Percentiles rank a stretch among this genome's conserved stretches.
phyloP scores from a whole-genome alignment of 2,797 vertebrate species.

The Sebastes steindachneri region DNA sequence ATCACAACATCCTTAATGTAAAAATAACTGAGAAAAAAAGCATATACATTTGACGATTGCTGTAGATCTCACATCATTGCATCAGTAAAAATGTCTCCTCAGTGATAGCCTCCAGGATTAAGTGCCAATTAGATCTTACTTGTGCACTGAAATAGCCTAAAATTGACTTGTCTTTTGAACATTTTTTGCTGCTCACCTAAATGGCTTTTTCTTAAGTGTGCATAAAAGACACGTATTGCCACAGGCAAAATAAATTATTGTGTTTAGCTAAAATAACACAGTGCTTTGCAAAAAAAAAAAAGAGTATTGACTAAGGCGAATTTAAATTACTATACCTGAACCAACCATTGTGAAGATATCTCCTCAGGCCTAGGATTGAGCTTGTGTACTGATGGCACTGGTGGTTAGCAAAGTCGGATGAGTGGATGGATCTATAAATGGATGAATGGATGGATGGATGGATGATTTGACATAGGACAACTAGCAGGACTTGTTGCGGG shows the following conservation, averaged over 20 bases:
- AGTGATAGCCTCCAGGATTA: not conserved
- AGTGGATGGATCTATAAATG: slow-evolving; percentile 38
- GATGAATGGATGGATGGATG: slow-evolving; percentile 29
- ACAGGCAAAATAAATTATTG: not conserved
- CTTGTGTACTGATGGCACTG: slow-evolving; percentile 1
- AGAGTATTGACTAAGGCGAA: not conserved
- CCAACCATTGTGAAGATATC: not conserved
- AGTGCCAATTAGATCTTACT: not conserved
- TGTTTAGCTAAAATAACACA: not conserved
- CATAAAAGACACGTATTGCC: not conserved
- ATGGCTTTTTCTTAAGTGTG: not conserved
- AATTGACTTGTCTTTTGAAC: not conserved
- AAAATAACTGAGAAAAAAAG: not conserved
- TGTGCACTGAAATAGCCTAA: not conserved
- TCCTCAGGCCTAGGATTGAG: not conserved
- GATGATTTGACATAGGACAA: slow-evolving; percentile 70
- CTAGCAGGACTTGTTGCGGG: slow-evolving; percentile 53
- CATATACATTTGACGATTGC: not conserved
- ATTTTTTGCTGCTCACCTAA: not conserved
- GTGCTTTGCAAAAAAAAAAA: not conserved
- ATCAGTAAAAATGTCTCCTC: not conserved
- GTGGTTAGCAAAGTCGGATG: slow-evolving; percentile 29
- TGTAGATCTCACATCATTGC: not conserved
- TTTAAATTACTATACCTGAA: not conserved
- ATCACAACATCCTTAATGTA: not conserved